phyloP scores from a whole-genome alignment of 2,888 invertebrate species.

The Agonum fuliginosum region DNA sequence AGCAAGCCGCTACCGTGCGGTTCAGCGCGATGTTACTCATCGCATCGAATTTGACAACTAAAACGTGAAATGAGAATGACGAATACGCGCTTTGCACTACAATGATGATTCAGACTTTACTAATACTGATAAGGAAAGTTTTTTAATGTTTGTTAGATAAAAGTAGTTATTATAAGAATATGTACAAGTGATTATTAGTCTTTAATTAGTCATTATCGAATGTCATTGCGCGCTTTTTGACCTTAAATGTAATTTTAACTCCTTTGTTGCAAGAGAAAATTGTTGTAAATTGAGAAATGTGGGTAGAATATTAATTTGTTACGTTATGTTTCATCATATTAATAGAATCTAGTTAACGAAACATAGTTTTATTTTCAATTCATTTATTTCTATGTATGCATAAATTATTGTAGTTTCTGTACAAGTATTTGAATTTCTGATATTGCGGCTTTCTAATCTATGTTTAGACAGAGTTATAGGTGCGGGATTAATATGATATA shows the following conservation, averaged over 20 bases:
- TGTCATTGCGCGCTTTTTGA: slow-evolving; percentile 32
- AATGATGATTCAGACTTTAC: slow-evolving; percentile 20
- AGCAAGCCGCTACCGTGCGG: slow-evolving; percentile 64
- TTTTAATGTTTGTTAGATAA: slow-evolving; percentile 24
- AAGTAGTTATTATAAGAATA: not conserved
- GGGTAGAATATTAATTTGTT: not conserved
- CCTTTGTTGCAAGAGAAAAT: not conserved
- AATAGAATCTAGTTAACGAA: not conserved
- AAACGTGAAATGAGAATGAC: slow-evolving; percentile 45
- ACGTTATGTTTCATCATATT: not conserved
- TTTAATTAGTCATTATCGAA: slow-evolving; percentile 27
- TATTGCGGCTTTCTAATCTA: slow-evolving; percentile 45
- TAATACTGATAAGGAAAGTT: slow-evolving; percentile 5
- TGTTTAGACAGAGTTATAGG: too few species aligned
- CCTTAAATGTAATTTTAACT: slow-evolving; percentile 26
- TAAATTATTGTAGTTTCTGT: not conserved
- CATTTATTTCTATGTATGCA: slow-evolving; percentile 12
- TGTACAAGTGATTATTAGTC: slow-evolving; percentile 22
- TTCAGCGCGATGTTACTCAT: slow-evolving; percentile 63
- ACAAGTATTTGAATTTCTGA: slow-evolving; percentile 21
- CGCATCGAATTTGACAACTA: slow-evolving; percentile 31
- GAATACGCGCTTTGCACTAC: slow-evolving; percentile 1
- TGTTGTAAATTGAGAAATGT: not conserved
- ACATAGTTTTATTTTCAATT: not conserved
- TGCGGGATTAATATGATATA: too few species aligned